Evolutionary conservation across 1,140 invertebrate species (phyloP).

Genomic region (Drosophila seguyi): DNA sequence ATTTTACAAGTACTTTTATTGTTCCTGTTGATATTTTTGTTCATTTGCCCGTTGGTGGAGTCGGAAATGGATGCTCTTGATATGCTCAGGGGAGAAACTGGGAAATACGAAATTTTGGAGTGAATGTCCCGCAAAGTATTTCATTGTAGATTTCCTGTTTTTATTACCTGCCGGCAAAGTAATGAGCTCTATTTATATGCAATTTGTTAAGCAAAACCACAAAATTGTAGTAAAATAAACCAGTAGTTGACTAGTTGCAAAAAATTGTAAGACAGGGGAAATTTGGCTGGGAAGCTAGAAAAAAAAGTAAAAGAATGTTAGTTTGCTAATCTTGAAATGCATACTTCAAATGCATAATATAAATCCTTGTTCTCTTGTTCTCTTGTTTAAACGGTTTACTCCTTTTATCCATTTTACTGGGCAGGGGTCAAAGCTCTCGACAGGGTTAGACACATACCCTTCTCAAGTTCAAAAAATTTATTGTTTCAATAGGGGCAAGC

Average conservation of each 20-base stretch:
- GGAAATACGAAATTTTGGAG: conserved; percentile 62
- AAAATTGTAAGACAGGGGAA: neutral
- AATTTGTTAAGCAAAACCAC: conserved; percentile 50
- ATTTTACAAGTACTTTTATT: conserved; percentile 8
- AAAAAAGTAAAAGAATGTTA: too few relatives aligned
- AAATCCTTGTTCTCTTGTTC: neutral
- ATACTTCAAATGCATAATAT: neutral
- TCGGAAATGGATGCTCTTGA: conserved; percentile 19
- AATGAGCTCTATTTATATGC: conserved; percentile 80
- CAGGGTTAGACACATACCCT: conserved; percentile 56
- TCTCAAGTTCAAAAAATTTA: conserved; percentile 62
- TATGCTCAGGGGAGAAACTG: conserved; percentile 15
- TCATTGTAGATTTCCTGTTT: conserved; percentile 58
- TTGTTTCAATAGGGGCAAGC: conserved; percentile 68
- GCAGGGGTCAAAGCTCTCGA: conserved; percentile 57
- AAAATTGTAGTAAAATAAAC: conserved; percentile 8
- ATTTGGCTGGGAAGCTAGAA: too few relatives aligned
- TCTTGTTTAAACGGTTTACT: conserved; percentile 31
- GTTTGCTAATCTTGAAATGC: neutral
- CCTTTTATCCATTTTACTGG: conserved; percentile 10
- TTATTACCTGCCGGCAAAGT: conserved; percentile 10
- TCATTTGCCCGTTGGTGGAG: conserved; percentile 10
- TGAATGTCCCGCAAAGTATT: conserved; percentile 66
- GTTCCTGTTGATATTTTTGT: conserved; percentile 38
- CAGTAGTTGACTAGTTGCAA: conserved; percentile 20